Evolutionary conservation across 92 coral and sea anemone genomes (phyloP), one percentile per base, ranked within the genome.

Genomic region (Palythoa grandiflora): DNA sequence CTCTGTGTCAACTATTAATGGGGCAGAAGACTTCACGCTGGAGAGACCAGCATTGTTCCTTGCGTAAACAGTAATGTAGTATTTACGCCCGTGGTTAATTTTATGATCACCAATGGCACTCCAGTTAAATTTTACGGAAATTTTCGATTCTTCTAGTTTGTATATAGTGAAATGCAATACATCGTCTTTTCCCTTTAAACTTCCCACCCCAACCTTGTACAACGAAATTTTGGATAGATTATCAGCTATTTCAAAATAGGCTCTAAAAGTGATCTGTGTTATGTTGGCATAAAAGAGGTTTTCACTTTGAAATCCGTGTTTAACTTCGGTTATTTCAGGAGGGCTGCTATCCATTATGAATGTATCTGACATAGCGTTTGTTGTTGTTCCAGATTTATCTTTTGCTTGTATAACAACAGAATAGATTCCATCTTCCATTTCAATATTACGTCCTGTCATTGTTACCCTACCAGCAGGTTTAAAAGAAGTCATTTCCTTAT

Each of bases 321-420:
- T 94, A 7, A 95, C 86, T 38, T 76, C 76, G 14, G 66, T 78
- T 38, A 95, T 83, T 12, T 66, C 60, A 0, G 96, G 96, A 16
- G 98, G 94, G 20, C 90, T 93, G 73, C 93, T 91, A 78, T 95
- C 98, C 5, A 93, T 92, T 36, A 93, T 83, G 72, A 95, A 92
- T 7, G 96, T 80, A 83, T 93, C 79, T 3, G 96, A 93, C 19
- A 88, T 68, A 0, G 93, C 93, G 17, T 50, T 80, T 38, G 93
- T 16, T 1, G 89, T 88, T 57, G 90, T 73, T 9, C 98, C 98
- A 39, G 98, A 93, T 77, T 89, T 88, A 83, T 95, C 98, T 14
- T 76, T 91, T 21, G 98, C 96, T 78, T 91, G 90, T 0, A 95
- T 91, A 14, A 86, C 89, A 38, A 92, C 96, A 40, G 96, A 86